Evolutionary conservation across 2,888 invertebrate genomes (phyloP).

Genomic region (Ectemnius continuus): DNA sequence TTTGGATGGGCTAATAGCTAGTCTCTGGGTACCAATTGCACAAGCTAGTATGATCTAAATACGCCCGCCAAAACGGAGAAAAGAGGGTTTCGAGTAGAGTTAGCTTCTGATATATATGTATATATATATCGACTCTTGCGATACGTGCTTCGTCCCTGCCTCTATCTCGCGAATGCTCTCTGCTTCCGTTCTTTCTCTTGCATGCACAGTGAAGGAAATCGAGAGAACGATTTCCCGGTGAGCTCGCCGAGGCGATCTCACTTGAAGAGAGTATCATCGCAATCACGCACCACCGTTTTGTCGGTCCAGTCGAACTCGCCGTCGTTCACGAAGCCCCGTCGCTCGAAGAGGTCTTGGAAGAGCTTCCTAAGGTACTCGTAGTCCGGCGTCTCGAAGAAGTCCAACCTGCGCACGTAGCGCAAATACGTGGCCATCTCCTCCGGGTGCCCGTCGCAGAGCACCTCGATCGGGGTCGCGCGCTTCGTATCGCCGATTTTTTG

Average conservation of each 20-base stretch:
- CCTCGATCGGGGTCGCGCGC: conserved; percentile 98
- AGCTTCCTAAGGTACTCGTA: conserved; percentile 98
- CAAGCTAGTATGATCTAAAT: conserved; percentile 5
- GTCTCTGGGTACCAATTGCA: neutral
- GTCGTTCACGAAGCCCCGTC: conserved; percentile 92
- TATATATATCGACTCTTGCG: conserved; percentile 47
- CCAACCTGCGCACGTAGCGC: conserved; percentile 96
- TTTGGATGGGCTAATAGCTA: conserved; percentile 1
- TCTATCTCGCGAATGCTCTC: conserved; percentile 21
- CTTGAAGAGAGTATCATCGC: conserved; percentile 2
- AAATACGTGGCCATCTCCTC: conserved; percentile 99
- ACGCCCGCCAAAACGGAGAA: neutral
- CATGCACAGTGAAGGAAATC: conserved; percentile 31
- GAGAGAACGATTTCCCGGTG: conserved; percentile 14
- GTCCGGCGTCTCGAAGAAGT: conserved; percentile 99
- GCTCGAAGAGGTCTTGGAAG: conserved; percentile 94
- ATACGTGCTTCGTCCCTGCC: conserved; percentile 34
- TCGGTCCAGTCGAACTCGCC: conserved; percentile 98
- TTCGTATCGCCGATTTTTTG: conserved; percentile 99
- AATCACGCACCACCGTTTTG: conserved; percentile 82
- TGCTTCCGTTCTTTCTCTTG: conserved; percentile 29
- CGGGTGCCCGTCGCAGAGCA: conserved; percentile 90
- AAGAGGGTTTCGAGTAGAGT: conserved; percentile 9
- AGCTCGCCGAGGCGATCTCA: conserved; percentile 17
- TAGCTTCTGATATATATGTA: conserved; percentile 31